Conservation (phyloP, 2,113 vertebrate species). For the Pantherophis guttatus region DNA sequence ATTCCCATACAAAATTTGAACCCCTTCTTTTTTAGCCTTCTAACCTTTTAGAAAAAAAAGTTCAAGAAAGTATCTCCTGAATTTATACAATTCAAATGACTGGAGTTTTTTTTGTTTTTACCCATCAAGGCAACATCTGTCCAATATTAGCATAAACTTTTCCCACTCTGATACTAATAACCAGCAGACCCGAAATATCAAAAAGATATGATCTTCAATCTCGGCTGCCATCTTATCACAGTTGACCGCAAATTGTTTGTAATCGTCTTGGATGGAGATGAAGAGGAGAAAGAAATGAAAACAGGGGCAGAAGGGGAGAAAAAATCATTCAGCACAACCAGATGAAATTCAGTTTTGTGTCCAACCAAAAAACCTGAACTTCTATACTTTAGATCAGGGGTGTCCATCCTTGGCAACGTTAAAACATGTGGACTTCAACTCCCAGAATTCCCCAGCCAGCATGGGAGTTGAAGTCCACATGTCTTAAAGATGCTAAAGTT, state of each 20-base stretch:
- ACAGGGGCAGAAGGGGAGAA: background rate
- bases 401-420: background rate
- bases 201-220: slow-evolving; percentile 97
- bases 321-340: background rate
- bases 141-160: background rate
- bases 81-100: background rate
- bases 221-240: slow-evolving; percentile 92
- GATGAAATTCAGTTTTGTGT: background rate
- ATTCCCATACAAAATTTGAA: background rate
- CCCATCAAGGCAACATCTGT: background rate
- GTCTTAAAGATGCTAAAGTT: background rate
- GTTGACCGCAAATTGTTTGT: slow-evolving; percentile 84
- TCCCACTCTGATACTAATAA: background rate
- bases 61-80: background rate
- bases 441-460: background rate
- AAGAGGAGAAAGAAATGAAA: background rate
- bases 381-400: background rate
- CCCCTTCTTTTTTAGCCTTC: background rate
- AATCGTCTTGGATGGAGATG: slow-evolving; percentile 76
- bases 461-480: background rate
- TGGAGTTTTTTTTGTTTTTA: background rate
- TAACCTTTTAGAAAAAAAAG: background rate
- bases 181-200: background rate
- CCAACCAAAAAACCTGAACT: background rate
- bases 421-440: background rate